Evolutionary conservation across 1,140 invertebrate genomes (phyloP).

Genomic region (Goniozus legneri): DNA sequence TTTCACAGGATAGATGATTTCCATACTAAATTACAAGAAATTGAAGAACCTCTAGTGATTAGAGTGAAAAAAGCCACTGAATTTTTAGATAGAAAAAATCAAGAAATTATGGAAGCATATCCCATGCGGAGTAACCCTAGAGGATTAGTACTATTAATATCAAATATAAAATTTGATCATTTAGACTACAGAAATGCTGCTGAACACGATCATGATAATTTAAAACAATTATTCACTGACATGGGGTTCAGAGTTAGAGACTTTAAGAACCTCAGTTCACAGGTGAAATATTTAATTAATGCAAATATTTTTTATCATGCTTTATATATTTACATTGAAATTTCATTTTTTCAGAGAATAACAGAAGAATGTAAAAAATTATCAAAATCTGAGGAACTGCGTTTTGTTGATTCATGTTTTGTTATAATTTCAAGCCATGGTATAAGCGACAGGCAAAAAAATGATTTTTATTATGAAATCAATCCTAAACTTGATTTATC

Average conservation of each 20-base stretch:
- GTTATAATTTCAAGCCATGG: conserved; percentile 63
- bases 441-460: conserved; percentile 20
- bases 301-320: too few species aligned
- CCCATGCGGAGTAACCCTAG: conserved; percentile 55
- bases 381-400: conserved; percentile 36
- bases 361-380: conserved; percentile 37
- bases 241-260: conserved; percentile 56
- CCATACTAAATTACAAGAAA: conserved; percentile 21
- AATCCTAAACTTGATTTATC: too few species aligned
- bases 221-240: conserved; percentile 52
- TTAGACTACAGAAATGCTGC: conserved; percentile 47
- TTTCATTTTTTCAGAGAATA: conserved; percentile 40
- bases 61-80: conserved; percentile 37
- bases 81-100: conserved; percentile 35
- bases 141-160: conserved; percentile 59
- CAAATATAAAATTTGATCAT: conserved; percentile 48
- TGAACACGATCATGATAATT: conserved; percentile 51
- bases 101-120: conserved; percentile 40
- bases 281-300: conserved; percentile 25
- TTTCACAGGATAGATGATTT: conserved; percentile 32
- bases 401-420: conserved; percentile 55
- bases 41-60: conserved; percentile 27
- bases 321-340: conserved; percentile 2
- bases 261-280: conserved; percentile 44
- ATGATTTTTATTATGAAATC: conserved; percentile 37